phyloP scores from a whole-genome alignment of 2,113 vertebrate species.

The Merops nubicus region DNA sequence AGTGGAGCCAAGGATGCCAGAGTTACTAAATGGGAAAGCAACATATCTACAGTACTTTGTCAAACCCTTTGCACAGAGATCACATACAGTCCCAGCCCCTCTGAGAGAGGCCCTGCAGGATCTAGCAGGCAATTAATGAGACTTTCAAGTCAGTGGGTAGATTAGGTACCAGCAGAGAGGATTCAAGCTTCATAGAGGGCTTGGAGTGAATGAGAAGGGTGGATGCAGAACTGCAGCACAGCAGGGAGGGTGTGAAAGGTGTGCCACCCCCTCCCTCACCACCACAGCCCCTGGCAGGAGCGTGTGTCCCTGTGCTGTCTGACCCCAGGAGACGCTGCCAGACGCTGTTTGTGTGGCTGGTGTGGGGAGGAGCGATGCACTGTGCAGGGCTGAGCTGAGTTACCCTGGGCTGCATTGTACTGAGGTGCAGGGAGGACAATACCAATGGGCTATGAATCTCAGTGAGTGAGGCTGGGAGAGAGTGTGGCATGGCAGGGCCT shows the following conservation, averaged over 20 bases:
- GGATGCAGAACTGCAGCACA: not conserved
- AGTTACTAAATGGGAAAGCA: not conserved
- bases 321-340: not conserved
- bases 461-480: not conserved
- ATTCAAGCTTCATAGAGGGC: not conserved
- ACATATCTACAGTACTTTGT: accelerated
- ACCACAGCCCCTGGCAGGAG: not conserved
- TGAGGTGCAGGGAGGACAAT: not conserved
- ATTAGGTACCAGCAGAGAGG: not conserved
- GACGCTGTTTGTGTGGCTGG: not conserved
- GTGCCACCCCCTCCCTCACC: not conserved
- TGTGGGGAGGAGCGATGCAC: not conserved
- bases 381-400: not conserved
- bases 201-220: not conserved
- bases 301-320: not conserved
- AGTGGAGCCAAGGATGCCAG: not conserved
- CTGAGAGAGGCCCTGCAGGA: not conserved
- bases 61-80: not conserved
- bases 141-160: not conserved
- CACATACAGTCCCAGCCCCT: not conserved
- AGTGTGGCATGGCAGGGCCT: not conserved
- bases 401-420: not conserved
- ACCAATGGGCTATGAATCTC: not conserved
- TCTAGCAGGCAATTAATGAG: not conserved
- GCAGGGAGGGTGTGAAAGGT: not conserved